These are phyloP conservation scores for Drosophila paranaensis DNA, from an alignment of 2,888 invertebrate species.

Conservation along the genomic window DNA sequence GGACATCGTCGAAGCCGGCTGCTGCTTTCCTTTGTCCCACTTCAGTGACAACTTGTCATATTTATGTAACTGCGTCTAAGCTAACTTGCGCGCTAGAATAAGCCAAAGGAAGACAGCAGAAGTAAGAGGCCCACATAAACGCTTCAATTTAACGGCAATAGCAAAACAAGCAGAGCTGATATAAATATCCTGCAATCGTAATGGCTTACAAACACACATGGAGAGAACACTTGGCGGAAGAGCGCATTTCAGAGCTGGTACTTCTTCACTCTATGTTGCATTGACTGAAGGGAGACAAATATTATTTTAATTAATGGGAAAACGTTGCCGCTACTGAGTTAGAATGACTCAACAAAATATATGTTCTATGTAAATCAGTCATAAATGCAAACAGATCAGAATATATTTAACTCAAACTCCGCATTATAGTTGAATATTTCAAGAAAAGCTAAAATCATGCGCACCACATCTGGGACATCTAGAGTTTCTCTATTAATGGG, in stretches of 20 bases:
- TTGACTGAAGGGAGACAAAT: conserved; percentile 19
- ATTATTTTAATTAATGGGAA: conserved; percentile 15
- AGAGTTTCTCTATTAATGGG: too few species aligned
- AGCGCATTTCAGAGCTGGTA: not conserved
- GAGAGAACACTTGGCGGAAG: conserved; percentile 14
- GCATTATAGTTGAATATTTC: too few species aligned
- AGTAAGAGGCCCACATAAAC: conserved; percentile 33
- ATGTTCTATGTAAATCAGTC: not conserved
- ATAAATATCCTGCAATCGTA: conserved; percentile 43
- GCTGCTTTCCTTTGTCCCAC: conserved; percentile 31
- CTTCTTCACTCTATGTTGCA: not conserved
- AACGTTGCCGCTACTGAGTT: not conserved
- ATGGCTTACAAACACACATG: conserved; percentile 28
- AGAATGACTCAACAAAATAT: not conserved
- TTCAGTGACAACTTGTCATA: conserved; percentile 66
- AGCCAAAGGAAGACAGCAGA: not conserved
- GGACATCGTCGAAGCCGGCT: conserved; percentile 49
- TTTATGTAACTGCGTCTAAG: conserved; percentile 71
- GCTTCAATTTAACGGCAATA: conserved; percentile 60
- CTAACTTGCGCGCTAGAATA: conserved; percentile 37
- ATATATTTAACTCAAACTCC: not conserved
- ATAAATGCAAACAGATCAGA: not conserved
- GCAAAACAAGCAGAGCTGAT: conserved; percentile 24
- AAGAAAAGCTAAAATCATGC: too few species aligned
- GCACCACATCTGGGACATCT: too few species aligned